Conservation (phyloP, 2,888 invertebrate genomes). For the Rotaria sp. region DNA sequence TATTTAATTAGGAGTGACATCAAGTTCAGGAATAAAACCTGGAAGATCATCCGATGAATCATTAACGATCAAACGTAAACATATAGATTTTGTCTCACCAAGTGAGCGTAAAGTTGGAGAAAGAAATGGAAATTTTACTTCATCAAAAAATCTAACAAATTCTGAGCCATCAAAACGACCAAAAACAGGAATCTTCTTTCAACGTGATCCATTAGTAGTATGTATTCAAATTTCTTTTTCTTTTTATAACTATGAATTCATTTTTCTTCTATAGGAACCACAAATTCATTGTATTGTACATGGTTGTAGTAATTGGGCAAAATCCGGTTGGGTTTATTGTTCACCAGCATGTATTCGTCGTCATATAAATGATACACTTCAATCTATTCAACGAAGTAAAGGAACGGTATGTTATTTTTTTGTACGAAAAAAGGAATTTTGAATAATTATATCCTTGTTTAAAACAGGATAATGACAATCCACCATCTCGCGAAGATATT, state of each 20-base stretch:
- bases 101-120: not conserved
- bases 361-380: constrained; percentile 23
- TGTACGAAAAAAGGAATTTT: not conserved
- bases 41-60: not conserved
- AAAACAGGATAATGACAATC: not conserved
- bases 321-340: constrained; percentile 22
- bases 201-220: not conserved
- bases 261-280: not conserved
- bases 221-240: not conserved
- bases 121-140: not conserved
- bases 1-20: not conserved
- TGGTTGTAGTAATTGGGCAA: constrained; percentile 20
- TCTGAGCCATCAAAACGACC: not conserved
- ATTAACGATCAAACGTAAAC: not conserved
- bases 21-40: not conserved
- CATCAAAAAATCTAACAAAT: not conserved
- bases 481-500: not conserved
- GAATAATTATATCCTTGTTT: not conserved
- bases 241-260: not conserved
- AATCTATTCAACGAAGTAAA: not conserved
- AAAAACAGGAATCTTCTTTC: not conserved
- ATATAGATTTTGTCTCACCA: not conserved
- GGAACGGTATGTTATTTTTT: not conserved
- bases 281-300: not conserved
- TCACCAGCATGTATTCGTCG: not conserved